Base-by-base conservation (phyloP, 2,797 vertebrate species). In the Falco columbarius region DNA sequence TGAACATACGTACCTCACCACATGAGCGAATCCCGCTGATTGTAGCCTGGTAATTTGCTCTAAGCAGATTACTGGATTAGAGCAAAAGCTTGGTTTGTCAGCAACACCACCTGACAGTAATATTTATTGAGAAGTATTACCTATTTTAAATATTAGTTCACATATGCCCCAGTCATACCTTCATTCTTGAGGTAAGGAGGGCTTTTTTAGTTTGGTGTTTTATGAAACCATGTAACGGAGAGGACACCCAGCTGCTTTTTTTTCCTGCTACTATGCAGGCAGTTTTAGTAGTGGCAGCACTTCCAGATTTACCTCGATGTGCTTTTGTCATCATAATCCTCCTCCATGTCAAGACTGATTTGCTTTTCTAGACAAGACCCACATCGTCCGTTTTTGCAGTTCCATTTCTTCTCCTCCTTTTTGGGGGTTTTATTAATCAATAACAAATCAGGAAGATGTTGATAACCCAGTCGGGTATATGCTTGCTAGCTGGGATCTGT, bases 401-500 rank as follows among this genome's bases (percentile, higher is more conserved):
- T 87, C 71, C 26, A 3, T 95, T 66, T 49, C 54, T 89, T 47
- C 85, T 91, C 24, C 62, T 77, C 4, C 18, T 38, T 59, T 34
- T 75, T 36, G 29, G 1, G 1, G 1, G 26, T 36, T 86, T 73
- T 65, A 36, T 75, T 88, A 44, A 71, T 63, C 30, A 14, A 4
- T 86, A 29, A n/a, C 5, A n/a, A 56, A 12, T 24, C 63, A 42
- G 66, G 59, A 97, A 96, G 83, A 99, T 99, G 99, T 95, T 99
- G 98, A 84, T 95, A 66, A 98, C 97, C 98, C 98, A 98, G 96
- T 98, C 98, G 2, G 98, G 98, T 66, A 98, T 99, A 90, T 99
- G 99, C 97, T 98, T 99, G 93, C 99, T 99, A 97, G 98, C 98
- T 27, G 99, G 99, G 47, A 89, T 99, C 70, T 99, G 99, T 36